Conservation (phyloP, 2,113 vertebrate genomes). For the Phylloscopus trochiloides region DNA sequence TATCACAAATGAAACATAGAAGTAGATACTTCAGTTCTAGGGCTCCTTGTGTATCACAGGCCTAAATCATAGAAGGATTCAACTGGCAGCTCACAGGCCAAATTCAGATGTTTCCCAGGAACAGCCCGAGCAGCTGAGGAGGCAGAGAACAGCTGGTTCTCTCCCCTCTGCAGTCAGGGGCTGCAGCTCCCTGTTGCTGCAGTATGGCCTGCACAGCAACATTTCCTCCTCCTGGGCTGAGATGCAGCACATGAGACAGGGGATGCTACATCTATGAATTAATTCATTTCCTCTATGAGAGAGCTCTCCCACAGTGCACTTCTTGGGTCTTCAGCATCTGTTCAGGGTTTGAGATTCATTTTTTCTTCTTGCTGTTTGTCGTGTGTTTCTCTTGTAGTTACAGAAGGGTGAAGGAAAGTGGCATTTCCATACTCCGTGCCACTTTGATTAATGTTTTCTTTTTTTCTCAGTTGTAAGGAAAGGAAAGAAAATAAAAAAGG, state of each 20-base stretch:
- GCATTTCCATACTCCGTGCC: background rate
- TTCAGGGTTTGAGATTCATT: background rate
- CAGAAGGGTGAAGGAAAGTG: background rate
- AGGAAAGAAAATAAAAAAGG: background rate
- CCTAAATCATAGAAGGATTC: background rate
- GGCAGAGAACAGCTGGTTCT: background rate
- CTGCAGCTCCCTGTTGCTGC: background rate
- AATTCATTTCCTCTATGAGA: background rate
- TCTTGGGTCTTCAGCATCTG: background rate
- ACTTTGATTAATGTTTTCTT: background rate
- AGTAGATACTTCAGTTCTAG: background rate
- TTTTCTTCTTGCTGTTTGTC: background rate
- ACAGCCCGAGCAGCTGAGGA: background rate
- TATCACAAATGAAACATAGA: background rate
- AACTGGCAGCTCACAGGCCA: background rate
- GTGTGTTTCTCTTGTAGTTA: background rate
- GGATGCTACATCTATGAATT: background rate
- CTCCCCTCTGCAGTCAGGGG: background rate
- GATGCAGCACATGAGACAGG: background rate
- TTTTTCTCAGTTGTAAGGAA: background rate
- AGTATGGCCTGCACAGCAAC: background rate
- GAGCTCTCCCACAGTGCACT: background rate
- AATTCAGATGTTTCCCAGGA: background rate
- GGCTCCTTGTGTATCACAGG: background rate
- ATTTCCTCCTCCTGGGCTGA: background rate